phyloP scores from a whole-genome alignment of 2,888 invertebrate genomes.

The Stictocephala bisonia region DNA sequence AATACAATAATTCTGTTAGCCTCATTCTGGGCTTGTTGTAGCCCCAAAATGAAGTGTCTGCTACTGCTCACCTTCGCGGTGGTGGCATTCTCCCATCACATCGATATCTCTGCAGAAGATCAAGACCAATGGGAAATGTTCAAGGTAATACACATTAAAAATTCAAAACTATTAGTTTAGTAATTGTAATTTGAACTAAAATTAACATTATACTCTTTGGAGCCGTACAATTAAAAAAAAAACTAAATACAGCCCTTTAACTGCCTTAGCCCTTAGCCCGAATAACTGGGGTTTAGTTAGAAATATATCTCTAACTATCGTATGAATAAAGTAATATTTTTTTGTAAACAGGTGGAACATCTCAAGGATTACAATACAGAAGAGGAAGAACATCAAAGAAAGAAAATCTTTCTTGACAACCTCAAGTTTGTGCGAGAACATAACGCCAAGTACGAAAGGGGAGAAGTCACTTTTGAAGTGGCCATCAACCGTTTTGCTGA shows the following conservation, averaged over 20 bases:
- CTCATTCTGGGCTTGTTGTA: no score
- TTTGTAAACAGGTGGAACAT: constrained; percentile 2
- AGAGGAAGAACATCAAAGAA: constrained; percentile 59
- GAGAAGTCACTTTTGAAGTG: constrained; percentile 74
- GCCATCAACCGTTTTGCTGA: constrained; percentile 87
- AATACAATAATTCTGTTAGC: no score
- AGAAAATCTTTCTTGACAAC: constrained; percentile 82
- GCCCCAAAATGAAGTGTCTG: constrained; percentile 64
- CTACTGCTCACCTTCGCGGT: constrained; percentile 66
- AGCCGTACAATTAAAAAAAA: no score
- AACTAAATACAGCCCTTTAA: no score
- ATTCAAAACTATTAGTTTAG: no score
- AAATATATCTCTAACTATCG: no score
- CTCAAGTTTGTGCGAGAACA: constrained; percentile 85
- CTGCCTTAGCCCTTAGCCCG: no score
- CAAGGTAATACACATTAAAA: constrained; percentile 69
- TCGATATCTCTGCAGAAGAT: constrained; percentile 78
- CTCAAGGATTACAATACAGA: background rate
- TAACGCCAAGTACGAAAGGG: constrained; percentile 78
- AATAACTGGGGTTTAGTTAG: no score
- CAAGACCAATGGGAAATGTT: constrained; percentile 81
- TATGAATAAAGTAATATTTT: no score
- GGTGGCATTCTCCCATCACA: constrained; percentile 70
- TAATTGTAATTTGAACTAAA: no score
- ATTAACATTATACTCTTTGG: no score